Evolutionary conservation across 2,113 vertebrate genomes (phyloP).

Genomic region (Grantiella picta): DNA sequence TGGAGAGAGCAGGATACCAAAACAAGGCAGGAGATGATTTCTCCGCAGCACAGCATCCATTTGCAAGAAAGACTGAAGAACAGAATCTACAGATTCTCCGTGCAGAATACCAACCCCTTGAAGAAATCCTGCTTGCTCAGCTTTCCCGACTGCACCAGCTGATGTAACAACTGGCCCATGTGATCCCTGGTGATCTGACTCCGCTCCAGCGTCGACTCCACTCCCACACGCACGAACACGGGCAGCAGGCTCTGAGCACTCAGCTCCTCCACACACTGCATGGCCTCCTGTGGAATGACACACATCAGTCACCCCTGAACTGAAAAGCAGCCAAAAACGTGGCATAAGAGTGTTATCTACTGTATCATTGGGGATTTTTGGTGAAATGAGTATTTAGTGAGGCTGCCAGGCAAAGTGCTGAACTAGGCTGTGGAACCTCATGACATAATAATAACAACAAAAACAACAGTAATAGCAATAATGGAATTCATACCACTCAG

Average conservation of each 20-base stretch:
- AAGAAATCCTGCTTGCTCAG: slow-evolving; percentile 88
- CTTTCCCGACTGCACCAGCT: slow-evolving; percentile 84
- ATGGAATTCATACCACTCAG: not conserved
- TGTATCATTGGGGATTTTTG: accelerated
- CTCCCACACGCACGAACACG: slow-evolving; percentile 87
- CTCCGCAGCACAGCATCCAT: not conserved
- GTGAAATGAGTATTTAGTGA: not conserved
- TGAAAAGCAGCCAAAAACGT: accelerated
- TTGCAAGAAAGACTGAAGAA: not conserved
- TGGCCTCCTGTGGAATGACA: slow-evolving; percentile 81
- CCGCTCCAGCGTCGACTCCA: slow-evolving; percentile 93
- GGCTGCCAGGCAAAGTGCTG: not conserved
- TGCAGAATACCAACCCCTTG: slow-evolving; percentile 82
- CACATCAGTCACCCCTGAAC: not conserved
- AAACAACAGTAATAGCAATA: not conserved
- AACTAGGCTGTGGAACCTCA: not conserved
- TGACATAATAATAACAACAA: too few species aligned
- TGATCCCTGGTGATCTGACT: slow-evolving; percentile 95
- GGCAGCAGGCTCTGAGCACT: slow-evolving; percentile 76
- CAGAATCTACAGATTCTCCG: accelerated
- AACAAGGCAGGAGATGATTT: not conserved
- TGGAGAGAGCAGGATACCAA: not conserved
- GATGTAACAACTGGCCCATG: slow-evolving; percentile 90
- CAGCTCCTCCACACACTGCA: slow-evolving; percentile 94
- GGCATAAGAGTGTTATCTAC: not conserved